Percentiles rank a stretch among this genome's conserved stretches.
Evolutionary conservation across 2,888 invertebrate genomes (phyloP).

Genomic region (Epirrhoe alternata): DNA sequence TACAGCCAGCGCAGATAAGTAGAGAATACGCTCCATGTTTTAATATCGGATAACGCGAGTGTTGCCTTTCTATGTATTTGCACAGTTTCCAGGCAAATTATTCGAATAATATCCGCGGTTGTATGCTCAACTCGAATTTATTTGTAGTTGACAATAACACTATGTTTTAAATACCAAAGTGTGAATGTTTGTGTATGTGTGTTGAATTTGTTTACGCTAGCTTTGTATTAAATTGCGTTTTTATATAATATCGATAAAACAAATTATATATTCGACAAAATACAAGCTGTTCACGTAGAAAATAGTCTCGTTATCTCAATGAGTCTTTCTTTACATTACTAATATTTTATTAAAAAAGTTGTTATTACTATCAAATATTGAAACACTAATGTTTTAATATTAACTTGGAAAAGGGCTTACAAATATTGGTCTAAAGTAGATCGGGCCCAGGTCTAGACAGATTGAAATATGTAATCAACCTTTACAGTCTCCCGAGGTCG

Average conservation of each 20-base stretch:
- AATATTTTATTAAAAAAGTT: background rate
- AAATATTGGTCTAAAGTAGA: conserved; percentile 21
- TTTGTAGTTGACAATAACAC: background rate
- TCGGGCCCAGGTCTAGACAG: conserved; percentile 20
- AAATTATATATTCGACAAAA: no score
- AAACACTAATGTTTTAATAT: background rate
- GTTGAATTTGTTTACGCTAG: background rate
- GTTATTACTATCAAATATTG: background rate
- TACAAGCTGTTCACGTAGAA: no score
- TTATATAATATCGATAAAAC: no score
- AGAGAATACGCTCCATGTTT: conserved; percentile 13
- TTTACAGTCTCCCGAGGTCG: conserved; percentile 9
- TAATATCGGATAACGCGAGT: conserved; percentile 22
- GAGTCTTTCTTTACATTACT: background rate
- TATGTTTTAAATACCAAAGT: background rate
- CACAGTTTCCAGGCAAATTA: conserved; percentile 19
- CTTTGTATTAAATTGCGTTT: no score
- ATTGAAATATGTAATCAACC: conserved; percentile 16
- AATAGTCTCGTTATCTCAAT: no score
- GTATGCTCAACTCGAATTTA: background rate
- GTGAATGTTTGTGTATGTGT: background rate
- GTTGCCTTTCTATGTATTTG: conserved; percentile 10
- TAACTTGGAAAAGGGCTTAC: conserved; percentile 8
- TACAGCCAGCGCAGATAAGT: conserved; percentile 1
- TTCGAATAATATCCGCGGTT: conserved; percentile 16